Evolutionary conservation across 1,140 invertebrate species (phyloP).

Genomic region (Drosophila varians): DNA sequence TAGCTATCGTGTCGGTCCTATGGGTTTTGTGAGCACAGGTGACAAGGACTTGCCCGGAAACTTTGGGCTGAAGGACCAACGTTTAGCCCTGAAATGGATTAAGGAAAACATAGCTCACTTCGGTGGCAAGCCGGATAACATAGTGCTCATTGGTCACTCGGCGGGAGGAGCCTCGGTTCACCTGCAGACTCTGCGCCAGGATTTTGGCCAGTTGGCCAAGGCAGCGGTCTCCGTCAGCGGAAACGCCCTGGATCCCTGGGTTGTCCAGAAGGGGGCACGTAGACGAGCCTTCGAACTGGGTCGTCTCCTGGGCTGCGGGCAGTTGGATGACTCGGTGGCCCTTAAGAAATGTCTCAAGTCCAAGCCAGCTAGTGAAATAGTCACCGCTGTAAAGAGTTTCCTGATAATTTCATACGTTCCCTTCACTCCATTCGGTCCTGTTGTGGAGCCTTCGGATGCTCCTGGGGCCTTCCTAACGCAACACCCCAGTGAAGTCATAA

Average conservation of each 20-base stretch:
- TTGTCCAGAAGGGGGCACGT: constrained; percentile 84
- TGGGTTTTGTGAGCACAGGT: constrained; percentile 83
- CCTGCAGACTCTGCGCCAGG: constrained; percentile 87
- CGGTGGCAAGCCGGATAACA: constrained; percentile 87
- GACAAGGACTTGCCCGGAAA: constrained; percentile 59
- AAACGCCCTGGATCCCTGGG: constrained; percentile 66
- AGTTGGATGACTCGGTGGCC: constrained; percentile 55
- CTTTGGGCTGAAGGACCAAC: constrained; percentile 73
- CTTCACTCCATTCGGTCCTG: constrained; percentile 86
- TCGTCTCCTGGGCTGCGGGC: constrained; percentile 85
- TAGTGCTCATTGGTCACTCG: constrained; percentile 84
- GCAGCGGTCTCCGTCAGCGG: constrained; percentile 68
- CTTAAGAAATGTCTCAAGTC: constrained; percentile 86
- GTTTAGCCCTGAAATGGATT: constrained; percentile 55
- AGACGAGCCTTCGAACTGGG: constrained; percentile 85
- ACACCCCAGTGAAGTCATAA: constrained; percentile 84
- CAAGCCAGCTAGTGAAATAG: constrained; percentile 78
- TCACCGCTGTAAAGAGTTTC: constrained; percentile 46
- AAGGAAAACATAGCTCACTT: constrained; percentile 84
- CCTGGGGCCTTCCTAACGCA: constrained; percentile 84
- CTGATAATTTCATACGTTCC: constrained; percentile 85
- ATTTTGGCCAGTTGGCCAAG: constrained; percentile 39
- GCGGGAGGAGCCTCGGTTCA: constrained; percentile 86
- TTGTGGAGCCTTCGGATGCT: constrained; percentile 81
- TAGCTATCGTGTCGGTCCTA: constrained; percentile 87